These are phyloP conservation scores for Mythimna vitellina DNA, from an alignment of 2,888 invertebrate genomes.

Conservation along the genomic window DNA sequence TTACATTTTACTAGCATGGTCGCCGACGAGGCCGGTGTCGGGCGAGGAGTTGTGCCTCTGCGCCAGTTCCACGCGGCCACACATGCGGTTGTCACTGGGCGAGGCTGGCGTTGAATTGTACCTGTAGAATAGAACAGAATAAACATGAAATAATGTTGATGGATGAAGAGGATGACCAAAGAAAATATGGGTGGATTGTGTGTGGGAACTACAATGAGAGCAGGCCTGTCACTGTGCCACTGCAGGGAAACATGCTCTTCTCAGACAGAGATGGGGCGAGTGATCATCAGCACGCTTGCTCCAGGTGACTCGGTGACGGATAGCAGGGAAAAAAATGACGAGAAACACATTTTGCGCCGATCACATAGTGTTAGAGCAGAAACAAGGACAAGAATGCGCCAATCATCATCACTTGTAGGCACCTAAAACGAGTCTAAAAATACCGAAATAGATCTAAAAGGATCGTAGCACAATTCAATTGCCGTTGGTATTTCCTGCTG, in stretches of 20 bases:
- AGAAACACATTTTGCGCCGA: no score
- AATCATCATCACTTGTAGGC: not conserved
- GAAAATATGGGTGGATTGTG: no score
- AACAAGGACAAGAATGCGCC: not conserved
- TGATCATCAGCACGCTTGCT: no score
- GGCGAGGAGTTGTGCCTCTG: conserved; percentile 89
- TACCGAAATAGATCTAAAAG: conserved; percentile 8
- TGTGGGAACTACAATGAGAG: not conserved
- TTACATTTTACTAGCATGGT: conserved; percentile 84
- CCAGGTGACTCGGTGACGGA: no score
- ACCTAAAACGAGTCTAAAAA: not conserved
- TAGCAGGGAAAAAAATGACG: no score
- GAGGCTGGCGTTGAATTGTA: conserved; percentile 90
- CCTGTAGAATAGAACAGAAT: conserved; percentile 67
- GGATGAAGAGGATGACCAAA: not conserved
- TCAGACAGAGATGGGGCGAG: no score
- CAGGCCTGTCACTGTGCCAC: no score
- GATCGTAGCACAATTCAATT: not conserved
- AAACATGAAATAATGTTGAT: no score
- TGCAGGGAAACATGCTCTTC: no score
- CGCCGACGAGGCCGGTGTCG: conserved; percentile 82
- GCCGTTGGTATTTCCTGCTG: conserved; percentile 21
- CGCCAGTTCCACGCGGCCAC: conserved; percentile 82
- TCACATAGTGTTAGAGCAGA: not conserved
- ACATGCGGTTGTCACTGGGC: conserved; percentile 84